Evolutionary conservation across 1,140 invertebrate species (phyloP).

Genomic region (Diuraphis noxia): DNA sequence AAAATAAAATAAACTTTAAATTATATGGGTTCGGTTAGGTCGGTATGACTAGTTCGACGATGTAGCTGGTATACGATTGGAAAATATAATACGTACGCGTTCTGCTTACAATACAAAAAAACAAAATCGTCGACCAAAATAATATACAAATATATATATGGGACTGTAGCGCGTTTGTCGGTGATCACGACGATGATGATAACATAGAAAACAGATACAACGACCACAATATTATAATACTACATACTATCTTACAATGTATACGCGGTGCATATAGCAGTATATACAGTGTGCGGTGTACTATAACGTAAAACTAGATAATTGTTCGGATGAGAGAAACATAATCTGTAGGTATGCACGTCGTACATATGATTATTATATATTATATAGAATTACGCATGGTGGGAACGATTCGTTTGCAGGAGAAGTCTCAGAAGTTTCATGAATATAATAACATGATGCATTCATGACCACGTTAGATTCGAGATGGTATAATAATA

Average conservation of each 20-base stretch:
- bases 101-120: background rate
- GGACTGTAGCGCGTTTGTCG: background rate
- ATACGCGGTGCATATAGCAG: background rate
- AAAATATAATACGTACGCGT: background rate
- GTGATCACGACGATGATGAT: background rate
- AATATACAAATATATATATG: background rate
- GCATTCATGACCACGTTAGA: background rate
- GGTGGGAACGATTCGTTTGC: background rate
- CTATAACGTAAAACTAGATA: constrained; percentile 8
- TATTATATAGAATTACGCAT: background rate
- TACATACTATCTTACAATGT: too few relatives aligned
- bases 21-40: background rate
- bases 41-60: background rate
- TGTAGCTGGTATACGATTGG: background rate
- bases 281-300: background rate
- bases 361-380: too few relatives aligned
- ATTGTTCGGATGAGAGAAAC: background rate
- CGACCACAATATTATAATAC: too few relatives aligned
- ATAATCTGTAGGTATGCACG: background rate
- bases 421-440: too few relatives aligned
- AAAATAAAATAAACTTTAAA: background rate
- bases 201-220: background rate
- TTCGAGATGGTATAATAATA: background rate
- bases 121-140: background rate
- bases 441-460: background rate